Conservation (phyloP, 1,140 invertebrate genomes). For the Anthonomus grandis region DNA sequence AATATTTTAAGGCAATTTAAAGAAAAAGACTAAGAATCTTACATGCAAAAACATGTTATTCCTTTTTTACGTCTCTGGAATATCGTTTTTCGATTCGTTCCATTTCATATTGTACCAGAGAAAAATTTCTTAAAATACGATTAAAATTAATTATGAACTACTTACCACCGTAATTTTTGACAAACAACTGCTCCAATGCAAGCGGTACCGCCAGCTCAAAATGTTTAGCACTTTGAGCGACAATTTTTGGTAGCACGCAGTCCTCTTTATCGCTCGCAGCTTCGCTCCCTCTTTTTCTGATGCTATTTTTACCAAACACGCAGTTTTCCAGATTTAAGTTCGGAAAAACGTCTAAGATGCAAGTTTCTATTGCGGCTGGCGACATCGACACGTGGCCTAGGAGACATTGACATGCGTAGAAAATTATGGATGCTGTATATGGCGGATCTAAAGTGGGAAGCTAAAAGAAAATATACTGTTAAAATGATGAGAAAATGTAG, state of each 20-base stretch:
- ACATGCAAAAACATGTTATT: too few relatives aligned
- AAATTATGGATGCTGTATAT: conserved; percentile 24
- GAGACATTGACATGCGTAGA: conserved; percentile 41
- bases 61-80: too few relatives aligned
- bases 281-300: conserved; percentile 35
- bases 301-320: conserved; percentile 12
- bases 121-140: not conserved
- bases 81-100: too few relatives aligned
- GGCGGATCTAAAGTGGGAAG: not conserved
- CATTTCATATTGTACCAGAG: too few relatives aligned
- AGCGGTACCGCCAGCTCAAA: conserved; percentile 42
- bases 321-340: conserved; percentile 41
- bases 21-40: too few relatives aligned
- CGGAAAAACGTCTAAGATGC: conserved; percentile 41
- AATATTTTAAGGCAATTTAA: too few relatives aligned
- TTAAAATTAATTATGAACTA: not conserved
- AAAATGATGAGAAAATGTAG: too few relatives aligned
- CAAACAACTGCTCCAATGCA: conserved; percentile 44
- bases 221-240: conserved; percentile 37
- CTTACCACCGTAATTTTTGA: conserved; percentile 42
- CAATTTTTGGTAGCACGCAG: conserved; percentile 38
- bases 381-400: conserved; percentile 47
- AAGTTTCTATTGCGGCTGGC: conserved; percentile 43
- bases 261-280: conserved; percentile 37
- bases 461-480: too few relatives aligned